Conservation (phyloP, 2,113 vertebrate genomes). For the Cottus gobio region DNA sequence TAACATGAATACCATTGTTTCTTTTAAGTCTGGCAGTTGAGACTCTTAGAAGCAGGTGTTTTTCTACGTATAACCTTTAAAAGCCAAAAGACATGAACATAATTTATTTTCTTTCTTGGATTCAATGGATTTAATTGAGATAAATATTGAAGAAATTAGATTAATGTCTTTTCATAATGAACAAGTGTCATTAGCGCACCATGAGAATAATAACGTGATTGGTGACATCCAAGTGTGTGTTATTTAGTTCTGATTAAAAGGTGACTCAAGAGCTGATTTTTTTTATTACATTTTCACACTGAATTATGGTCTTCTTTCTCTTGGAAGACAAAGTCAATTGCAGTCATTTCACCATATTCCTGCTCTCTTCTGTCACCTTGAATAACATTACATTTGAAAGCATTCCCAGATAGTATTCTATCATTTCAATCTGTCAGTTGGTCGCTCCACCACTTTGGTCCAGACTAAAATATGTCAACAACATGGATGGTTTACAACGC, state of each 20-base stretch:
- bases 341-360: slow-evolving; percentile 2
- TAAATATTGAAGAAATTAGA: slow-evolving; percentile 54
- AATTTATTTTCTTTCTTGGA: neutral
- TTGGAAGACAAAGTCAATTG: slow-evolving; percentile 5
- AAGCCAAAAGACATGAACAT: slow-evolving; percentile 25
- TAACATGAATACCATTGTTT: neutral
- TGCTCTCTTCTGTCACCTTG: neutral
- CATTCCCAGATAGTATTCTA: neutral
- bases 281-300: slow-evolving; percentile 2
- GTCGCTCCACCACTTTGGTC: neutral
- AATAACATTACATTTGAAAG: neutral
- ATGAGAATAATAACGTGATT: slow-evolving; percentile 35
- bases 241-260: slow-evolving; percentile 57
- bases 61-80: slow-evolving; percentile 18
- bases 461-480: neutral
- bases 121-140: slow-evolving; percentile 37
- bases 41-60: slow-evolving; percentile 8
- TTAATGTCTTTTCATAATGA: slow-evolving; percentile 55
- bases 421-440: neutral
- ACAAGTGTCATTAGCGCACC: slow-evolving; percentile 32
- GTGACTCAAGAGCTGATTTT: slow-evolving; percentile 7
- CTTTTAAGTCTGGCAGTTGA: neutral
- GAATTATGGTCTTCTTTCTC: neutral
- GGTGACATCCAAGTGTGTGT: slow-evolving; percentile 36
- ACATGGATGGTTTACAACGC: neutral